phyloP scores from a whole-genome alignment of 2,797 vertebrate species.

The Florisuga fusca region DNA sequence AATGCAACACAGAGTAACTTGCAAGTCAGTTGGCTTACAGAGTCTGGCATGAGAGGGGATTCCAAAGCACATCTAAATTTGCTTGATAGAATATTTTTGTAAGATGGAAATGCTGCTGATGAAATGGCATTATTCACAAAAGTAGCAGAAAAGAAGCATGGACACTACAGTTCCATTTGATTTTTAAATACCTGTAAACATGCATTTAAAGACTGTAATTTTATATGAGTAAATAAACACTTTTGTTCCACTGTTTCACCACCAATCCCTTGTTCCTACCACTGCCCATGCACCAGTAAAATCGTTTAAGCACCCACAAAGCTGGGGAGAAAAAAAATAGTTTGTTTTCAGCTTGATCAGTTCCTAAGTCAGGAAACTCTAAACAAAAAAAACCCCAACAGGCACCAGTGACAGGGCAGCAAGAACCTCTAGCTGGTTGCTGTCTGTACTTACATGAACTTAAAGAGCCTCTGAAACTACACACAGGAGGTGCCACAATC shows the following conservation, averaged over 20 bases:
- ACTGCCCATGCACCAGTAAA: not conserved
- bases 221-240: not conserved
- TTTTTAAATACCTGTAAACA: not conserved
- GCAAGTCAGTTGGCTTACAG: not conserved
- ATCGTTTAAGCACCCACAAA: not conserved
- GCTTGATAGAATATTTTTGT: not conserved
- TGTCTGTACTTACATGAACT: not conserved
- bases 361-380: not conserved
- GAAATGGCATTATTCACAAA: not conserved
- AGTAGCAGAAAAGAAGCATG: not conserved
- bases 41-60: not conserved
- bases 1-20: not conserved
- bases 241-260: not conserved
- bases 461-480: not conserved
- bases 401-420: not conserved
- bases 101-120: not conserved
- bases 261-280: not conserved
- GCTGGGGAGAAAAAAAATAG: not conserved
- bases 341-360: not conserved
- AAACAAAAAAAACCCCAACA: not conserved
- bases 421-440: not conserved
- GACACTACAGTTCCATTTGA: not conserved
- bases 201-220: not conserved
- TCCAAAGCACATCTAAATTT: not conserved
- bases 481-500: rapidly evolving